These are phyloP conservation scores for Antechinus stuartii DNA, from an alignment of 2,113 vertebrate genomes.

Conservation along the genomic window DNA sequence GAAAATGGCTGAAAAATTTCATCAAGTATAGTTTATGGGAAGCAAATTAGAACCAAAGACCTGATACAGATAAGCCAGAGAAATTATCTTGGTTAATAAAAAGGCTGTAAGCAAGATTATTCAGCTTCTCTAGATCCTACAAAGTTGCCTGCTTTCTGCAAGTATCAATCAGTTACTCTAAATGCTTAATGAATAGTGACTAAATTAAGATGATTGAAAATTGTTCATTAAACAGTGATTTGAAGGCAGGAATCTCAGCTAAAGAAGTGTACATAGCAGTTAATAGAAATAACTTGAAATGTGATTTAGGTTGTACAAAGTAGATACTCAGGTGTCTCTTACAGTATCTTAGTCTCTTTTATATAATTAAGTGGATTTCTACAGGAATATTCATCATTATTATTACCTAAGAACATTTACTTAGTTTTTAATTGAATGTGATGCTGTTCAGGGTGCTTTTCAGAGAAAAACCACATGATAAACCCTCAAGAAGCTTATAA, in stretches of 20 bases:
- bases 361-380: neutral
- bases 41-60: constrained; percentile 50
- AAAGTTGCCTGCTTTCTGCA: constrained; percentile 6
- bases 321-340: neutral
- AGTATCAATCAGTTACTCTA: neutral
- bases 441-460: neutral
- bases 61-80: constrained; percentile 13
- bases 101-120: neutral
- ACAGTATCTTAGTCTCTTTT: neutral
- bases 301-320: neutral
- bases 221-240: neutral
- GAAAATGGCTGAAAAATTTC: constrained; percentile 28
- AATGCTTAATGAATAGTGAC: constrained; percentile 30
- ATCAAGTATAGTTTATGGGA: constrained; percentile 33
- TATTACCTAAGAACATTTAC: neutral
- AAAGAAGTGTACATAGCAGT: neutral
- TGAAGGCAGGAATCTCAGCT: neutral
- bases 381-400: too few species aligned
- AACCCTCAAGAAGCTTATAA: neutral
- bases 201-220: neutral
- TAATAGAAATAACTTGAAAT: neutral
- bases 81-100: neutral
- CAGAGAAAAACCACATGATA: neutral
- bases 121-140: neutral
- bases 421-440: neutral